Conservation (phyloP, 2,888 invertebrate species). For the Melipona bicolor region DNA sequence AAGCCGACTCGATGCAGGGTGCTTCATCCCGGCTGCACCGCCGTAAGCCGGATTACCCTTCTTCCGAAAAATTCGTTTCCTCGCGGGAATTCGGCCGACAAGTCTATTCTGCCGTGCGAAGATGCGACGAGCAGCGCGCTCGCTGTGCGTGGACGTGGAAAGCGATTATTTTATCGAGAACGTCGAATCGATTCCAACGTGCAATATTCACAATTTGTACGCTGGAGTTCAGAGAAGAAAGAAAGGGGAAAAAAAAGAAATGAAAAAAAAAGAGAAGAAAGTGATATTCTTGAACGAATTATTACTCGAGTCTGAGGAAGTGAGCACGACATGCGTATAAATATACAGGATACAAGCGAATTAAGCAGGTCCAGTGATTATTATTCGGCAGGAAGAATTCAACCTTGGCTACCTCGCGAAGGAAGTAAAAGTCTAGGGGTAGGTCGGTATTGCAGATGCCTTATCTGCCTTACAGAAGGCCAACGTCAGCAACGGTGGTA, state of each 20-base stretch:
- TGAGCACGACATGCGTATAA: neutral
- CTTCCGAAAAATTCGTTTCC: conserved; percentile 64
- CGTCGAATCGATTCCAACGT: conserved; percentile 43
- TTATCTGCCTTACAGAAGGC: conserved; percentile 53
- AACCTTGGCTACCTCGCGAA: conserved; percentile 50
- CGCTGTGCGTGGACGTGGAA: no score
- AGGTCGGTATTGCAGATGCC: conserved; percentile 66
- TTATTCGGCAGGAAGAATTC: conserved; percentile 13
- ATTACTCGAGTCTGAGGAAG: neutral
- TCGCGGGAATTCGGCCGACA: conserved; percentile 36
- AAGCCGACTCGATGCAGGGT: conserved; percentile 68
- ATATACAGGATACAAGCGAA: neutral
- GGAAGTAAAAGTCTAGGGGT: conserved; percentile 64
- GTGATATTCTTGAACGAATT: neutral
- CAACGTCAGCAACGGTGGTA: conserved; percentile 41
- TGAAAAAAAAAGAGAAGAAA: no score
- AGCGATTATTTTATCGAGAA: neutral
- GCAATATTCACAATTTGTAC: conserved; percentile 55
- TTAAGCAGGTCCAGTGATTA: neutral
- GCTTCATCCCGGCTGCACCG: conserved; percentile 67
- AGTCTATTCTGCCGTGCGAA: conserved; percentile 17
- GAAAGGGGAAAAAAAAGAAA: no score
- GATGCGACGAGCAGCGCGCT: no score
- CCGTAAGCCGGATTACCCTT: conserved; percentile 63
- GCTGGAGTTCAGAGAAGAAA: conserved; percentile 13